Base-by-base conservation (phyloP, 2,797 vertebrate genomes). In the Hypotaenidia philippensis region DNA sequence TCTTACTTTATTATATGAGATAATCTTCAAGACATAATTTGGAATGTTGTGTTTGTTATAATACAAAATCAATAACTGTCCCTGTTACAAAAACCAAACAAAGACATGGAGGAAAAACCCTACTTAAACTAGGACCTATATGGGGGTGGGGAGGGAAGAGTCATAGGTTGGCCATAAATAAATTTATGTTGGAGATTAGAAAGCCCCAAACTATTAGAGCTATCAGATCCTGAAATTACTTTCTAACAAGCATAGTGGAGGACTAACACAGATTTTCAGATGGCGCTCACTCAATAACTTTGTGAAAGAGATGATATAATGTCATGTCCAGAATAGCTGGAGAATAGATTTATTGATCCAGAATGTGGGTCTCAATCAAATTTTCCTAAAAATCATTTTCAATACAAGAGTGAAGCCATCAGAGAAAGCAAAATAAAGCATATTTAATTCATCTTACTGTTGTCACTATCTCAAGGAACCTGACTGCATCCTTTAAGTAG, bases 361-460 rank as follows among this genome's bases (percentile, higher is more conserved):
- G 63, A 83, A 77, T 29, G 25, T 64, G 49, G 11, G 32, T 85
- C 49, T 85, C 71, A 83, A 80, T 49, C 32, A 15, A 71, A 32
- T 91, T 91, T 93, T 89, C 75, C 72, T 91, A 83, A 93, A 44
- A 91, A 64, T 26, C 1, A 49, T 81, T 93, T 91, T 70, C 40
- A 80, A 29, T 69, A 56, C 27, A 65, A 76, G 38, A 47, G 25
- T 78, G 47, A 92, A 93, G 34, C 41, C 23, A 85, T 53, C 36
- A 91, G 36, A 83, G 44, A 70, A 95, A 90, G 74, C n/a, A 93
- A 92, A 94, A 89, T 20, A 92, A 76, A 92, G 13, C 31, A 45
- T 38, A 18, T 70, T 92, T 23, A 53, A 77, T 85, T 87, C 64
- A 70, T 45, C 26, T 68, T 53, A 70, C 9, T 59, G 26, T 41